Conservation (phyloP, 2,888 invertebrate genomes). For the Drosophila robusta region DNA sequence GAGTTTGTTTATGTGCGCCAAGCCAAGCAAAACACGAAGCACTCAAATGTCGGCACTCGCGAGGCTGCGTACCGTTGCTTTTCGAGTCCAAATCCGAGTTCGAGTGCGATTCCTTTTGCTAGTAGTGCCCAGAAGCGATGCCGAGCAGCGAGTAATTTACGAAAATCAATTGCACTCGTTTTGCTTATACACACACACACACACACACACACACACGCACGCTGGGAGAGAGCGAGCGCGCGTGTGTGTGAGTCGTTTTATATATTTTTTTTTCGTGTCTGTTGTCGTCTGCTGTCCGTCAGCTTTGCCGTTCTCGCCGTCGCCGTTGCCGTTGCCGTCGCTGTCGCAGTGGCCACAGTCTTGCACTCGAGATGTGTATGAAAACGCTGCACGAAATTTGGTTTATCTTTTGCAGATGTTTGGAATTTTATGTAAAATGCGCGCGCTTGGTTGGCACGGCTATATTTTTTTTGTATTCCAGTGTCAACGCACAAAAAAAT, state of each 20-base stretch:
- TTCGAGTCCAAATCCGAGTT: constrained; percentile 25
- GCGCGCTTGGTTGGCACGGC: constrained; percentile 38
- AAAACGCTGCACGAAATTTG: constrained; percentile 18
- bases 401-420: constrained; percentile 14
- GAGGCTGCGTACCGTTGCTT: not conserved
- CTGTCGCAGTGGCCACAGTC: constrained; percentile 20
- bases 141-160: constrained; percentile 41
- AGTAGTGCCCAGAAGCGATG: constrained; percentile 18
- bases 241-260: constrained; percentile 44
- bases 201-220: constrained; percentile 30
- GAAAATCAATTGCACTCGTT: constrained; percentile 70
- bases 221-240: constrained; percentile 12
- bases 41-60: constrained; percentile 28
- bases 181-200: constrained; percentile 52
- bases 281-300: constrained; percentile 31
- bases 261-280: constrained; percentile 43
- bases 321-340: constrained; percentile 7
- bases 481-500: constrained; percentile 36
- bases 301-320: constrained; percentile 17
- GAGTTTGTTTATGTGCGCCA: constrained; percentile 52
- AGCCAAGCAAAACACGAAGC: constrained; percentile 26
- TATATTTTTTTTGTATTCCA: constrained; percentile 25
- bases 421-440: constrained; percentile 37
- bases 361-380: constrained; percentile 38
- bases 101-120: constrained; percentile 13